phyloP scores from a whole-genome alignment of 2,888 invertebrate species.

The Trissolcus brochymenae region DNA sequence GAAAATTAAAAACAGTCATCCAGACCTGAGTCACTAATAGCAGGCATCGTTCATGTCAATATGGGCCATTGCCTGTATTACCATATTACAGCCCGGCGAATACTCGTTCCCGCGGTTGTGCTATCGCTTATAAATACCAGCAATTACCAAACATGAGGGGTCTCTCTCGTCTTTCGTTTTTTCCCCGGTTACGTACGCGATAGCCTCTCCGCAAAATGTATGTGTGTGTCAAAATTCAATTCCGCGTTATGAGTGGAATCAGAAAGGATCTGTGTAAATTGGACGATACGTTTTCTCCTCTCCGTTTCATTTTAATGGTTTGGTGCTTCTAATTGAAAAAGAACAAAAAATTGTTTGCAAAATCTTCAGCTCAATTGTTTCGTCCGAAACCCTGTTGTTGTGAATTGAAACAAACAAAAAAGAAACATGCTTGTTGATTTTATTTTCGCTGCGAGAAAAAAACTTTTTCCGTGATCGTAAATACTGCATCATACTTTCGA shows the following conservation, averaged over 20 bases:
- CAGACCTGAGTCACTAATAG: constrained; percentile 73
- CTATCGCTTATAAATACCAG: constrained; percentile 76
- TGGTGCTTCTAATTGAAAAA: too few relatives aligned
- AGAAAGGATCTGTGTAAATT: constrained; percentile 51
- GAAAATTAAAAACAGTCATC: constrained; percentile 76
- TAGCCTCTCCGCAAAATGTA: constrained; percentile 52
- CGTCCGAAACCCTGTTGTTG: too few relatives aligned
- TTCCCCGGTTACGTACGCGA: constrained; percentile 49
- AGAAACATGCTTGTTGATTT: neutral
- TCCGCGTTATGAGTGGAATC: constrained; percentile 53
- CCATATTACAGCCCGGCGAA: constrained; percentile 73
- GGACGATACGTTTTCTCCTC: constrained; percentile 29
- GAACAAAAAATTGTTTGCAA: too few relatives aligned
- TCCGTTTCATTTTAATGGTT: neutral
- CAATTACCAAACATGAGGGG: constrained; percentile 71
- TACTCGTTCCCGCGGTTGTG: constrained; percentile 60
- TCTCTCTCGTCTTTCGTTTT: constrained; percentile 46
- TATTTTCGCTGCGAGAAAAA: constrained; percentile 24
- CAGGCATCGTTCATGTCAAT: constrained; percentile 76
- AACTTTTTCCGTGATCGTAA: constrained; percentile 74
- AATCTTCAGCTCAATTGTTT: too few relatives aligned
- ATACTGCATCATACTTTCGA: constrained; percentile 53
- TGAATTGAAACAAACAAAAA: neutral
- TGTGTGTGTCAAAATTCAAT: constrained; percentile 54
- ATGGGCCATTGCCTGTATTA: constrained; percentile 76